A percentile compares a stretch with the other conserved stretches of the same genome.
Evolutionary conservation across 2,888 invertebrate genomes (phyloP).

Genomic region (Limnephilus lunatus): DNA sequence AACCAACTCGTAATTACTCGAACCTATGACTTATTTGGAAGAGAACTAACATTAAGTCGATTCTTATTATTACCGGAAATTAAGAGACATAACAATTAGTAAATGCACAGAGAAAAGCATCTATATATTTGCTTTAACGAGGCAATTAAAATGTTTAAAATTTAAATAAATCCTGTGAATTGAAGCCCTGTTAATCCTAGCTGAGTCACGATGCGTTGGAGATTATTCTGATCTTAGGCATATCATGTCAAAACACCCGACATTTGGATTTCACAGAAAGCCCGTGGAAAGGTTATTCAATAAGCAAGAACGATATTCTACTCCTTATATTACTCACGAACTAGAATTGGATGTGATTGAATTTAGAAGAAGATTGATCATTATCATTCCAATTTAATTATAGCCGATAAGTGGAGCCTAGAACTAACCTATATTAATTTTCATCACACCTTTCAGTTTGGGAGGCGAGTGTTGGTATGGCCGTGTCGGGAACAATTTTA

Average conservation of each 20-base stretch:
- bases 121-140: neutral
- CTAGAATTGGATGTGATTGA: neutral
- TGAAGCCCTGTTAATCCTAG: neutral
- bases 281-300: conserved; percentile 27
- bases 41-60: no score
- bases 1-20: no score
- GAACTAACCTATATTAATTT: neutral
- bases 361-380: neutral
- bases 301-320: conserved; percentile 29
- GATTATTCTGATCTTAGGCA: conserved; percentile 11
- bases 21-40: no score
- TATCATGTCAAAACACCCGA: conserved; percentile 3
- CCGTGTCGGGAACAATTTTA: no score
- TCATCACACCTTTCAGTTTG: neutral
- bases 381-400: neutral
- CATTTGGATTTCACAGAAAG: conserved; percentile 30
- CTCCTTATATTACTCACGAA: neutral
- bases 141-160: neutral
- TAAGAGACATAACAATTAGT: no score
- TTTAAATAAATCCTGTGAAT: neutral
- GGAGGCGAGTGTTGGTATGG: no score
- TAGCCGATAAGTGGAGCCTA: neutral
- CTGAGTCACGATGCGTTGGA: conserved; percentile 38
- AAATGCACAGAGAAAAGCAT: neutral
- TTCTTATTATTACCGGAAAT: no score